Conservation (phyloP, 2,113 vertebrate species). For the Microcebus tavaratra region DNA sequence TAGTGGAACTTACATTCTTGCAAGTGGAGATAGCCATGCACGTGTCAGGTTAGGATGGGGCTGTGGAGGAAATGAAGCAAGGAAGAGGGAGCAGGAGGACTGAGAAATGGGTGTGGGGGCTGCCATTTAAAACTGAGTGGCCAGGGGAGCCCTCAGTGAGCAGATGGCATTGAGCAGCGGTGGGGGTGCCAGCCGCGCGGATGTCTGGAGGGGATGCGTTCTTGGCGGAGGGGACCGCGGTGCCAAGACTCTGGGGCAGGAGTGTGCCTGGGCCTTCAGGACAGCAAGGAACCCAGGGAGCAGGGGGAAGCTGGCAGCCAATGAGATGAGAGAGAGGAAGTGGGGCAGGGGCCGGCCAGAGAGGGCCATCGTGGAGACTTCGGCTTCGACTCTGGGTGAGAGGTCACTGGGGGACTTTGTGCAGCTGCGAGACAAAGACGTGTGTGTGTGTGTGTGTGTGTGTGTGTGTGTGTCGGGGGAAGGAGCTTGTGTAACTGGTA, state of each 20-base stretch:
- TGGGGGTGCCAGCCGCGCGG: background rate
- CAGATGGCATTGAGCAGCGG: background rate
- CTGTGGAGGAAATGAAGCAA: background rate
- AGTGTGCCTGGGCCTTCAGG: too few species aligned
- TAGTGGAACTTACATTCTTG: background rate
- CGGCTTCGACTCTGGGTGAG: background rate
- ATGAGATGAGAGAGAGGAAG: background rate
- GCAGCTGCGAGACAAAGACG: background rate
- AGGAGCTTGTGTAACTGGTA: background rate
- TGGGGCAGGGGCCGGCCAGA: accelerated
- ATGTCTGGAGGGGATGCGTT: background rate
- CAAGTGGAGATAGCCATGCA: background rate
- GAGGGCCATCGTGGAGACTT: background rate
- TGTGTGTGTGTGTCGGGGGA: accelerated
- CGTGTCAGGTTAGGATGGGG: background rate
- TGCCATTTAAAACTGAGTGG: accelerated
- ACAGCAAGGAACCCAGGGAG: background rate
- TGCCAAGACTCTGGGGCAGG: background rate
- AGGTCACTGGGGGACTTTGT: background rate
- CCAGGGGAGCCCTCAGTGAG: accelerated
- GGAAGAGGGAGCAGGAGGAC: background rate
- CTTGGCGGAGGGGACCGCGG: background rate
- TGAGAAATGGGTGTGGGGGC: background rate
- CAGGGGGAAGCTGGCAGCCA: background rate
- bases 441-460: background rate